Conservation (phyloP, 2,888 invertebrate species). For the Epinotia demarniana region DNA sequence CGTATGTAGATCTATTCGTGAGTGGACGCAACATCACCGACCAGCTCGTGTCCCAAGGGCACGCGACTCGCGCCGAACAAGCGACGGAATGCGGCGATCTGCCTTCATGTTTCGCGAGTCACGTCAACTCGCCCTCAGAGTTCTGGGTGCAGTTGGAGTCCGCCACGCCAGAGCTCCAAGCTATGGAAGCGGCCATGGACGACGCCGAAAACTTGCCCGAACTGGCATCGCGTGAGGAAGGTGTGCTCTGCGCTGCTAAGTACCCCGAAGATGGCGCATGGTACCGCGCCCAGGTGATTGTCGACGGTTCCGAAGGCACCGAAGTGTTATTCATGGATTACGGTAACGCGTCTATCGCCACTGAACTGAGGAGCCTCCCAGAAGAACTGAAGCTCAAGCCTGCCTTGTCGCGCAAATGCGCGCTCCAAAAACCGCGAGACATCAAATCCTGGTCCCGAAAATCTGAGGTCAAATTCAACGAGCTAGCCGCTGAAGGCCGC, state of each 20-base stretch:
- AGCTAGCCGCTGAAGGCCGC: conserved; percentile 88
- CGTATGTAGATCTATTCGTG: conserved; percentile 87
- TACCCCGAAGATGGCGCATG: conserved; percentile 87
- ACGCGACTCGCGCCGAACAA: conserved; percentile 83
- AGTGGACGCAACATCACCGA: conserved; percentile 86
- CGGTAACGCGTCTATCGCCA: conserved; percentile 86
- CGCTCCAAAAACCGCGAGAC: conserved; percentile 84
- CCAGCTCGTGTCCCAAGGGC: conserved; percentile 83
- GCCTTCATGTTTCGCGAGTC: conserved; percentile 89
- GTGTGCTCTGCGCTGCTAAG: conserved; percentile 86
- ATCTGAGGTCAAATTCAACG: conserved; percentile 87
- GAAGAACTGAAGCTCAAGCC: conserved; percentile 85
- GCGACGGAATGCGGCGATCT: conserved; percentile 77
- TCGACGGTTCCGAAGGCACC: conserved; percentile 82
- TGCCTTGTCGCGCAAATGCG: conserved; percentile 86
- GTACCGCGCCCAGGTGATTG: conserved; percentile 88
- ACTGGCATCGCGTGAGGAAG: conserved; percentile 76
- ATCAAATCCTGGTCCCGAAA: conserved; percentile 86
- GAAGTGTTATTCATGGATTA: conserved; percentile 89
- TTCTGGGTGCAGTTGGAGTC: conserved; percentile 92
- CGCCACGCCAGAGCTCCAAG: conserved; percentile 81
- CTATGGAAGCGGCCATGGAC: conserved; percentile 84
- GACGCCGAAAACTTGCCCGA: conserved; percentile 83
- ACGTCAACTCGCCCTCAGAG: conserved; percentile 89
- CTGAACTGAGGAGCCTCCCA: conserved; percentile 85